Evolutionary conservation across 2,797 vertebrate genomes (phyloP), one percentile per base, ranked within the genome.

Genomic region (Acestrorhynchus altus): DNA sequence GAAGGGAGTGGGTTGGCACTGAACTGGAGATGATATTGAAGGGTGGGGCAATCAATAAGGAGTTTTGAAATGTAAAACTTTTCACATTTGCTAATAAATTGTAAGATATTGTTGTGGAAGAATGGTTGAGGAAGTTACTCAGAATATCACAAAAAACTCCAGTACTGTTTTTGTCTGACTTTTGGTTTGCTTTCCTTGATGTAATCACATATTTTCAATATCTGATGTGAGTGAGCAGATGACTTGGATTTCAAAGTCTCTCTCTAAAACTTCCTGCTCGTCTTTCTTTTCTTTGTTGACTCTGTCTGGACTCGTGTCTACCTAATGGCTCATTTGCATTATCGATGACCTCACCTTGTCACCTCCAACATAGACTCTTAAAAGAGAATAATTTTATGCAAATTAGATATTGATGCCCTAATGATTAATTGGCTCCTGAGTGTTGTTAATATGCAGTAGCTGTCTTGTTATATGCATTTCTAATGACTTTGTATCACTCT

Each of bases 301-400:
- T 72, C 82, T 94, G 94, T 94, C 93, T 86, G 94, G 89, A 90
- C 90, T 92, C 91, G 90, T 90, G 90, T 94, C 93, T 91, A 93
- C 92, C 94, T 95, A 93, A 94, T 90, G 94, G 90, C 86, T 91
- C 90, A 98, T 99, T 99, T 97, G 90, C 98, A 99, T 99, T 99
- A 99, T 99, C 96, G 93, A 99, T 98, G 96, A 97, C 93, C 93
- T 96, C 96, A 96, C 94, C 96, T 93, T 95, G 93, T 98, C 96
- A 98, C 96, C 96, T 94, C 94, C 95, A 95, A 97, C 95, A 93
- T 93, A 90, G 94, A 95, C 94, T 95, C 95, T 96, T 97, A 96
- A 97, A 96, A 97, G 95, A 95, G 94, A 98, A 98, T 96, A 96
- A 96, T 96, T 96, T 98, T 96, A 99, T 99, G 97, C 93, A 98